Evolutionary conservation across 2,888 invertebrate genomes (phyloP).

Genomic region (Therioaphis trifolii): DNA sequence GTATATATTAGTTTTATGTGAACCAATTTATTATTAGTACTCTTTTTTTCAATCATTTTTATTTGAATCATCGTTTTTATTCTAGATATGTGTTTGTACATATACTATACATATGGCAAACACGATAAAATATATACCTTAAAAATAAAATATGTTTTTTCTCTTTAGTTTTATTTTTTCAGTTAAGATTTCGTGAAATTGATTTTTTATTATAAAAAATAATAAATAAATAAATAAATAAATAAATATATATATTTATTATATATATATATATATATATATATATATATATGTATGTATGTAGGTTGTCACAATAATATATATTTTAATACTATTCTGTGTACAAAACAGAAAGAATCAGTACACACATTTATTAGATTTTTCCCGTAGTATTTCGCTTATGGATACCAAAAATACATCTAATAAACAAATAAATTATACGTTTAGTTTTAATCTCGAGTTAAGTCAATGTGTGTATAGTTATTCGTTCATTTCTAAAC

Average conservation of each 20-base stretch:
- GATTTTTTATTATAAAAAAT: neutral
- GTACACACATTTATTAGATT: neutral
- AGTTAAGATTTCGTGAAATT: neutral
- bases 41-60: too few relatives aligned
- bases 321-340: neutral
- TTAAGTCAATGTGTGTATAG: neutral
- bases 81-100: too few relatives aligned
- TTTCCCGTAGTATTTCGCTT: neutral
- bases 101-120: too few relatives aligned
- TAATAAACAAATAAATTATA: neutral
- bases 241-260: too few relatives aligned
- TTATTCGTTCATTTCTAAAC: neutral
- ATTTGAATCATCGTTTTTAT: too few relatives aligned
- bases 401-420: neutral
- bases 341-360: neutral
- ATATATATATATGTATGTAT: too few relatives aligned
- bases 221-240: too few relatives aligned
- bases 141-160: too few relatives aligned
- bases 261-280: too few relatives aligned
- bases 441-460: neutral
- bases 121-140: too few relatives aligned
- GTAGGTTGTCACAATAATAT: neutral
- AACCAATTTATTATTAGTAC: too few relatives aligned
- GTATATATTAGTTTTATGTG: too few relatives aligned
- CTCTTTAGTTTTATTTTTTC: neutral